Base-by-base conservation (phyloP, 2,113 vertebrate species). In the Colistium nudipinnis region DNA sequence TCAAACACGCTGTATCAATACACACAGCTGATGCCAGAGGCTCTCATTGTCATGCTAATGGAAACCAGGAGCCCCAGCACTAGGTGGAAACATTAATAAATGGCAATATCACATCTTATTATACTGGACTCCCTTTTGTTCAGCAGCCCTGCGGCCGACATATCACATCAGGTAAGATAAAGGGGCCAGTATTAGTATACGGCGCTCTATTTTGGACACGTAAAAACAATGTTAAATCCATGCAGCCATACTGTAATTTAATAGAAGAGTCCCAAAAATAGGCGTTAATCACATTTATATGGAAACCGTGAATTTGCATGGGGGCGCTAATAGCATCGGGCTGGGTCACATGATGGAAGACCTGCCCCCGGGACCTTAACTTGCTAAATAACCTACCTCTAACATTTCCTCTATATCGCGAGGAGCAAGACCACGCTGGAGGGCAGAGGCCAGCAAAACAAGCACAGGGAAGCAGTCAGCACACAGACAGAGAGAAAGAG, bases 31-130 rank as follows among this genome's bases (percentile, higher is more conserved):
- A 60, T 68, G 84, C 89, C 86, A 81, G 83, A 76, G 88, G 90
- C 88, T 39, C 65, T 79, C 86, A 91, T 92, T 93, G 89, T 92
- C 86, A 93, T 93, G 91, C 75, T 90, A 92, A 93, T 91, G 57
- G 62, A 14, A 33, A 74, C 64, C 49, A 60, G 76, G 48, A 85
- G 68, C 77, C 83, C 62, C 62, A 77, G 83, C 65, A 22, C 56
- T 70, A 71, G 78, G 64, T 72, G 71, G 86, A 80, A 86, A 83
- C 87, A 30, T 86, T 84, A 89, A 89, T 91, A 86, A 86, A 89
- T 90, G 77, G 86, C 83, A 89, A 92, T 91, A 91, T 87, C 85
- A 83, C 65, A 47, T 82, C 78, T 74, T 85, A 86, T 87, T 88
- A 92, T 77, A 79, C 68, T 44, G 75, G 73, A 88, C 75, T 78